Evolutionary conservation across 1,140 invertebrate species (phyloP).

Genomic region (Orussus abietinus): DNA sequence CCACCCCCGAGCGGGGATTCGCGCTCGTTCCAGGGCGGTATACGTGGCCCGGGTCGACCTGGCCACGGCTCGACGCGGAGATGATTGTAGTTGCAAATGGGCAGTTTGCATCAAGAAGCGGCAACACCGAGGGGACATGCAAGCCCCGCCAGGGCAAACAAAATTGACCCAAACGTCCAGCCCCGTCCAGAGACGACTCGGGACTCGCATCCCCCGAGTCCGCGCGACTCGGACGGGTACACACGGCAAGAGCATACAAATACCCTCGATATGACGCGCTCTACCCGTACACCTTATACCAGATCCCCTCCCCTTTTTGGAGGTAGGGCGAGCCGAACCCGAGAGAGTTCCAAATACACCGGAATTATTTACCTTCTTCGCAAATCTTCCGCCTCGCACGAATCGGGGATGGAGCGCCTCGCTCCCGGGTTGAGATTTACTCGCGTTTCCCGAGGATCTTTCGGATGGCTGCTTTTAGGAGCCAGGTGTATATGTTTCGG

Average conservation of each 20-base stretch:
- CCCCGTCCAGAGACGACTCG: slow-evolving; percentile 8
- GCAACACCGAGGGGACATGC: slow-evolving; percentile 35
- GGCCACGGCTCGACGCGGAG: slow-evolving; percentile 34
- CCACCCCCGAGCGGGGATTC: too few relatives aligned
- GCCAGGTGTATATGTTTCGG: too few relatives aligned
- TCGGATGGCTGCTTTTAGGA: too few relatives aligned
- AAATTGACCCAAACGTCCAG: slow-evolving; percentile 45
- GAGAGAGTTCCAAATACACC: too few relatives aligned
- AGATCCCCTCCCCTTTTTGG: too few relatives aligned
- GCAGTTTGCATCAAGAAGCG: slow-evolving; percentile 51
- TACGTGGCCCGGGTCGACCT: neutral
- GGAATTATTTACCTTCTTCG: too few relatives aligned
- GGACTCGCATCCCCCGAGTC: neutral
- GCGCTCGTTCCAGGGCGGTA: neutral
- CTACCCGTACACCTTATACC: too few relatives aligned
- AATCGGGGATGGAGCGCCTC: too few relatives aligned
- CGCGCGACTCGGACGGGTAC: slow-evolving; percentile 19
- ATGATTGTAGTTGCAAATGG: slow-evolving; percentile 54
- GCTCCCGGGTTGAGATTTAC: too few relatives aligned
- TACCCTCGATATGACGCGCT: slow-evolving; percentile 31
- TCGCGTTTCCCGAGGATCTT: too few relatives aligned
- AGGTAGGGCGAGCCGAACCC: too few relatives aligned
- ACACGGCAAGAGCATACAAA: slow-evolving; percentile 42
- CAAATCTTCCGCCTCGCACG: too few relatives aligned
- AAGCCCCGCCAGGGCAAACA: slow-evolving; percentile 45